Conservation (phyloP, 2,113 vertebrate genomes). For the Megaceryle torquata region DNA sequence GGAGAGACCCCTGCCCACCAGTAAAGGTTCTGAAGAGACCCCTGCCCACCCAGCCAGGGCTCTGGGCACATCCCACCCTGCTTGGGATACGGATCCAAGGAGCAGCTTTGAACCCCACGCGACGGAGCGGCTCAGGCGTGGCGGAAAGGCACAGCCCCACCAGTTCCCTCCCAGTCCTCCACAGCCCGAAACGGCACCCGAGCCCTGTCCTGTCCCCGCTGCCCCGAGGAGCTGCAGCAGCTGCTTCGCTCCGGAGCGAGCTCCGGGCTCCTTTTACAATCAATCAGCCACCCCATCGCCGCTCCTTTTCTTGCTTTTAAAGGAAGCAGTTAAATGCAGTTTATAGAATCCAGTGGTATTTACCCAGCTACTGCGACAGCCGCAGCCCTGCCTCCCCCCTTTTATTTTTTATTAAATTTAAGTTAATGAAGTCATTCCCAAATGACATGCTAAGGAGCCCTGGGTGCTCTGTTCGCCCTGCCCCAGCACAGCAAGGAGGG, state of each 20-base stretch:
- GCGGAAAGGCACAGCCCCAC: rapidly evolving
- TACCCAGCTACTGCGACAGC: conserved; percentile 63
- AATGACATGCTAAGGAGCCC: neutral
- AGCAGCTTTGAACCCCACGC: rapidly evolving
- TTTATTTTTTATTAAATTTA: neutral
- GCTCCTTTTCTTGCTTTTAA: conserved; percentile 16
- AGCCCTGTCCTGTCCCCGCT: neutral
- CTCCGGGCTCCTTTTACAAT: conserved; percentile 48
- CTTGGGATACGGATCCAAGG: neutral
- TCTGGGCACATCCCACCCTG: rapidly evolving
- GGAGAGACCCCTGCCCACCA: no score
- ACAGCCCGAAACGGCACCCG: rapidly evolving
- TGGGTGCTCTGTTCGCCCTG: neutral
- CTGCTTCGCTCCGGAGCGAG: neutral
- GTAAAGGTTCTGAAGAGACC: neutral
- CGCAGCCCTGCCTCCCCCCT: neutral
- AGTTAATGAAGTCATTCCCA: conserved; percentile 41
- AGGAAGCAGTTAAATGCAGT: conserved; percentile 66
- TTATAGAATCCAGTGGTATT: conserved; percentile 66
- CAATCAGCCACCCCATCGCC: conserved; percentile 43
- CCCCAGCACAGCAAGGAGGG: neutral
- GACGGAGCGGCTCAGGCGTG: rapidly evolving
- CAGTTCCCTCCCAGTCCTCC: neutral
- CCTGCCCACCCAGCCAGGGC: rapidly evolving
- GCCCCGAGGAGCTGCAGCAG: neutral